These are phyloP conservation scores for Epinephelus awoara DNA, from an alignment of 2,797 vertebrate genomes.

Conservation along the genomic window DNA sequence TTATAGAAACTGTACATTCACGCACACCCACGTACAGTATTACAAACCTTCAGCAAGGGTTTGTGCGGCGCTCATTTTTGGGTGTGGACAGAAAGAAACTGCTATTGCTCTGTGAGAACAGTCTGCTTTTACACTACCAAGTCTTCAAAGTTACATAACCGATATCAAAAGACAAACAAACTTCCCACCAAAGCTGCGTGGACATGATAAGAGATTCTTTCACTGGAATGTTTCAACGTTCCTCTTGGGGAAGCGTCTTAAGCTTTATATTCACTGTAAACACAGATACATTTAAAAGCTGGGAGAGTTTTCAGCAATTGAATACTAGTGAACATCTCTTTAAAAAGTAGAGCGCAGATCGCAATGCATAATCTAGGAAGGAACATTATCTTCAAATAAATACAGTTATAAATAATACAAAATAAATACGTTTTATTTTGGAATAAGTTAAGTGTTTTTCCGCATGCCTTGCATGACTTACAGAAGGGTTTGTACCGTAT, in stretches of 20 bases:
- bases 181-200: conserved; percentile 38
- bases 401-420: conserved; percentile 69
- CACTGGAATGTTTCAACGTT: conserved; percentile 70
- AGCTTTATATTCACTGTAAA: conserved; percentile 58
- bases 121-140: conserved; percentile 46
- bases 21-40: conserved; percentile 20
- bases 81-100: conserved; percentile 40
- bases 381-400: conserved; percentile 61
- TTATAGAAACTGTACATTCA: conserved; percentile 46
- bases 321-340: conserved; percentile 60
- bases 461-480: conserved; percentile 49
- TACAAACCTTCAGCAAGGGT: conserved; percentile 25
- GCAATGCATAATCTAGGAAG: conserved; percentile 46
- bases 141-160: conserved; percentile 54
- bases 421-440: conserved; percentile 67
- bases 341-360: conserved; percentile 49
- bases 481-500: conserved; percentile 39
- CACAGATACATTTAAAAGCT: conserved; percentile 54
- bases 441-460: conserved; percentile 51
- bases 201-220: conserved; percentile 54
- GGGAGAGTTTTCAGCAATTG: conserved; percentile 33
- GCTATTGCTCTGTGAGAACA: conserved; percentile 68
- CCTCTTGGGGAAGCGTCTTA: conserved; percentile 34
- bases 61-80: conserved; percentile 38
- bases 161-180: conserved; percentile 74